phyloP scores from a whole-genome alignment of 2,888 invertebrate genomes.

The Cryptocephalus primarius region DNA sequence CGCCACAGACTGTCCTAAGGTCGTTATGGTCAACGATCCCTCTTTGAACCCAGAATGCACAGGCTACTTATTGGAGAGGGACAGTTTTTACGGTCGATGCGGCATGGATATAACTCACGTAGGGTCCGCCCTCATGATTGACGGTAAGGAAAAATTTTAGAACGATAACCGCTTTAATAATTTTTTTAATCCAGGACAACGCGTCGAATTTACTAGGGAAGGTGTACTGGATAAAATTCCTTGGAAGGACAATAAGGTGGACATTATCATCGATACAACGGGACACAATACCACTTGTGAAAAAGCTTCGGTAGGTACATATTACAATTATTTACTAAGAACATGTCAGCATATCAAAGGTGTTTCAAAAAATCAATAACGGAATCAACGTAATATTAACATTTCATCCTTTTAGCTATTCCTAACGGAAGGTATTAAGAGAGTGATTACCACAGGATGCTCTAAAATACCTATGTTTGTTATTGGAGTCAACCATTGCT shows the following conservation, averaged over 20 bases:
- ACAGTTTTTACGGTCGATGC: slow-evolving; percentile 11
- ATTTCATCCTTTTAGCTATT: slow-evolving; percentile 9
- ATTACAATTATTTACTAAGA: background rate
- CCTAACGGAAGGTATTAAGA: slow-evolving; percentile 12
- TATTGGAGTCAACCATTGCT: slow-evolving; percentile 16
- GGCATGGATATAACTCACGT: slow-evolving; percentile 11
- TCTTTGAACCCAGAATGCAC: slow-evolving; percentile 9
- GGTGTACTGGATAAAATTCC: slow-evolving; percentile 10
- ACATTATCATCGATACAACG: slow-evolving; percentile 16
- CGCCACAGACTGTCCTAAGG: slow-evolving; percentile 6
- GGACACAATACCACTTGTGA: slow-evolving; percentile 12
- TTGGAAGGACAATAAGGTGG: slow-evolving; percentile 13
- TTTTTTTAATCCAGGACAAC: slow-evolving; percentile 7
- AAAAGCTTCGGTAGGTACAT: slow-evolving; percentile 12
- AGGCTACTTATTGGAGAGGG: slow-evolving; percentile 11
- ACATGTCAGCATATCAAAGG: no score
- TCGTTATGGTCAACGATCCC: slow-evolving; percentile 15
- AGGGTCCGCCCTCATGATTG: slow-evolving; percentile 10
- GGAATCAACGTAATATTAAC: background rate
- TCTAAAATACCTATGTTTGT: slow-evolving; percentile 14
- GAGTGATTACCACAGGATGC: slow-evolving; percentile 14
- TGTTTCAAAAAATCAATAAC: no score
- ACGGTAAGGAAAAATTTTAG: slow-evolving; percentile 4
- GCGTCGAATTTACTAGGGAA: slow-evolving; percentile 10
- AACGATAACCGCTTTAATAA: background rate